Conservation (phyloP, 1,140 invertebrate genomes). For the Archivesica marissinica region DNA sequence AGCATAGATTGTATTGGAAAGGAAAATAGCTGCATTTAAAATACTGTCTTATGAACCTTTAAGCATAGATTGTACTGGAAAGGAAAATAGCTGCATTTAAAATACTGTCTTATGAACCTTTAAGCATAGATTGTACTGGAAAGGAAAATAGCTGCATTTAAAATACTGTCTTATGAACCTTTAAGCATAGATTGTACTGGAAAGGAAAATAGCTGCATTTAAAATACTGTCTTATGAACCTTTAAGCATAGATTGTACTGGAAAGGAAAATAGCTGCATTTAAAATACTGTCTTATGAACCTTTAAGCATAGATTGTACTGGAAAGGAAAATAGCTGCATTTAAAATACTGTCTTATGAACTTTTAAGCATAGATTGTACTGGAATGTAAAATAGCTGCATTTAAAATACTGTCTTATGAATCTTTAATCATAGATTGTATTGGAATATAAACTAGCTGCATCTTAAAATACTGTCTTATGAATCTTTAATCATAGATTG, state of each 20-base stretch:
- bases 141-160: background rate
- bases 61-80: background rate
- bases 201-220: background rate
- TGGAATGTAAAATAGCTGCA: background rate
- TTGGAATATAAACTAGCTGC: background rate
- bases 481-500: background rate
- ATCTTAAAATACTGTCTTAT: background rate
- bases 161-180: background rate
- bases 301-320: too few relatives aligned
- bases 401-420: background rate
- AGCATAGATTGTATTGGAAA: background rate
- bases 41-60: background rate
- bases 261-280: too few relatives aligned
- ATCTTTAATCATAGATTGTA: background rate
- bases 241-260: too few relatives aligned
- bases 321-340: too few relatives aligned
- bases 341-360: background rate
- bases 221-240: too few relatives aligned
- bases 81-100: too few relatives aligned
- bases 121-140: too few relatives aligned
- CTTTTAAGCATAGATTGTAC: background rate
- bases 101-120: too few relatives aligned
- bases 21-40: background rate
- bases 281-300: too few relatives aligned
- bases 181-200: background rate